Evolutionary conservation across 2,888 invertebrate species (phyloP).

Genomic region (Patella ulyssiponensis): DNA sequence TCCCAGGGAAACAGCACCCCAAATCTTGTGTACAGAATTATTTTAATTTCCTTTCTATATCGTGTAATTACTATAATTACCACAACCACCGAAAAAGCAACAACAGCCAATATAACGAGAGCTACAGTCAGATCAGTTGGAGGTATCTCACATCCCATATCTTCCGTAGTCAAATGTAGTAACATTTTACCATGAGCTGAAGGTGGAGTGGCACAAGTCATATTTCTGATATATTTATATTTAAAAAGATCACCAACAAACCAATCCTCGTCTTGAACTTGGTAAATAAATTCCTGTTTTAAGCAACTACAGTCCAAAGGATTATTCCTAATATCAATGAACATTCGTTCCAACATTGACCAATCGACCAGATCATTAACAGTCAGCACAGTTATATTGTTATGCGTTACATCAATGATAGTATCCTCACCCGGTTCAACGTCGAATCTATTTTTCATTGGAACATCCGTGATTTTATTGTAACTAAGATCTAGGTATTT

Average conservation of each 20-base stretch:
- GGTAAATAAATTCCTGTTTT: conserved; percentile 17
- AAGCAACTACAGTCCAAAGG: conserved; percentile 52
- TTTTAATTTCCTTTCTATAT: conserved; percentile 42
- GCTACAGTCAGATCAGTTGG: background rate
- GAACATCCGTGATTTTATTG: conserved; percentile 48
- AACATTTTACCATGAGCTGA: conserved; percentile 34
- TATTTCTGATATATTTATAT: conserved; percentile 41
- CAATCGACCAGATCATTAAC: conserved; percentile 41
- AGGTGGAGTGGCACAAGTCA: conserved; percentile 41
- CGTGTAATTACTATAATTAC: conserved; percentile 26
- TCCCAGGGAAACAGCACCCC: conserved; percentile 56
- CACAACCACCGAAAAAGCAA: conserved; percentile 23
- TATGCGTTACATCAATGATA: conserved; percentile 32
- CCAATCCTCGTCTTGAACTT: conserved; percentile 13
- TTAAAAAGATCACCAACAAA: conserved; percentile 27
- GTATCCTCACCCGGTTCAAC: background rate
- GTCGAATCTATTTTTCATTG: conserved; percentile 25
- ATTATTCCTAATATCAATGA: conserved; percentile 51
- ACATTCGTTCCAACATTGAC: conserved; percentile 40
- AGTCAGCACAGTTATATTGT: conserved; percentile 48
- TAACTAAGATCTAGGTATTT: conserved; percentile 50
- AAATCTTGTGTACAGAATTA: conserved; percentile 57
- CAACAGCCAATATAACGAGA: conserved; percentile 19
- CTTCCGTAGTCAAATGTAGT: conserved; percentile 25
- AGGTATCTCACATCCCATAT: conserved; percentile 27